Base-by-base conservation (phyloP, 92 coral and sea anemone genomes). In the Metridium senile region DNA sequence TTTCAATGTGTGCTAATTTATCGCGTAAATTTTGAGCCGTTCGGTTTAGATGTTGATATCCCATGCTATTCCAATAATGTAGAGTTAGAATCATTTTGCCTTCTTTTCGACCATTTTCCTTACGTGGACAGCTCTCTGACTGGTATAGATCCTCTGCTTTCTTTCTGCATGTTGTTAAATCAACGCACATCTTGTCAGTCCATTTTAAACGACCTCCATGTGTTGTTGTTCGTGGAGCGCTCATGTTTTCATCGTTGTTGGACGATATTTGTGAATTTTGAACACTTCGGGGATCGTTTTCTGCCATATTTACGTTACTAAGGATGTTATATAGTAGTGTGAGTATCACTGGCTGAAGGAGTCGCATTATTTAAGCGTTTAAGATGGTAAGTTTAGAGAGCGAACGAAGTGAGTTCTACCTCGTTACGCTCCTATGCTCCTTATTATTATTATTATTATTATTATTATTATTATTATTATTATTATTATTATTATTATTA, bases 11-110 rank as follows among this genome's bases (percentile, higher is more conserved):
- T 66, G 71, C n/a, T n/a, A n/a, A n/a, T n/a, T n/a, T n/a, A n/a
- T n/a, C n/a, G n/a, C n/a, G n/a, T n/a, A n/a, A n/a, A 47, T 66
- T 66, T 66, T 66, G 71, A 47, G 71, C 71, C 46, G 71, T 66
- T 66, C 71, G 71, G 71, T 23, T 66, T 66, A 66, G 47, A 66
- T 66, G 71, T 47, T 66, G 71, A 47, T 66, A 66, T 32, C 71
- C 71, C 71, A 66, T 66, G 71, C 46, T 66, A 66, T 66, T 66
- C 71, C 71, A 66, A 66, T 32, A 66, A 66, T 66, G 71, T 66
- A 66, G 46, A 32, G 71, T 66, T 66, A 66, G 46, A 28, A 32
- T 66, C 71, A 66, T 66, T 47, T 66, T 66, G 35, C 71, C 33
- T 47, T 66, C 71, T 66, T 66, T 66, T 66, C 71, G 47, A 32